Percentiles rank a stretch among this genome's conserved stretches.
Evolutionary conservation across 2,797 vertebrate species (phyloP).

Genomic region (Coregonus suidteri): DNA sequence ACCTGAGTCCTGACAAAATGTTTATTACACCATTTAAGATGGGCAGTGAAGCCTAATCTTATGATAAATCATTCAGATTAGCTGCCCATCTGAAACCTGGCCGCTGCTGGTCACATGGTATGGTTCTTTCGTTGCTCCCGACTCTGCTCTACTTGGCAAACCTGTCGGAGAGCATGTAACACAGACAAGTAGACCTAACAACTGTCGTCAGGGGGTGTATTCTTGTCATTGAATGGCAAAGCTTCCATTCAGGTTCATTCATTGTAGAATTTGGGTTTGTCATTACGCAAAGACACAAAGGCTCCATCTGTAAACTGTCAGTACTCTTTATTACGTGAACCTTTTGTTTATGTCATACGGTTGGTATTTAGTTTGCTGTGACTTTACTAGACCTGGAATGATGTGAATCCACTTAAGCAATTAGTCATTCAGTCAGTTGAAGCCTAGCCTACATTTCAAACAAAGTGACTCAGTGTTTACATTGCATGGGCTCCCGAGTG

Average conservation of each 20-base stretch:
- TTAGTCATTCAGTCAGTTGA: not conserved
- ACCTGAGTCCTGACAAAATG: not conserved
- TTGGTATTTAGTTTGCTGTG: not conserved
- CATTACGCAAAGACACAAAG: not conserved
- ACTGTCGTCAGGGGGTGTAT: constrained; percentile 31
- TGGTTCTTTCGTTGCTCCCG: constrained; percentile 31
- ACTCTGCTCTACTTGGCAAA: constrained; percentile 57
- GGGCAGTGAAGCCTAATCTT: not conserved
- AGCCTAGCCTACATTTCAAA: not conserved
- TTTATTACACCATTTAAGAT: not conserved
- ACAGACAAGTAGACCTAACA: constrained; percentile 39
- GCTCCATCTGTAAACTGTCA: not conserved
- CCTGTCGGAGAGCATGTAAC: constrained; percentile 64
- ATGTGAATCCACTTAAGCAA: not conserved
- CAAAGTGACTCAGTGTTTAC: not conserved
- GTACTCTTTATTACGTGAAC: not conserved
- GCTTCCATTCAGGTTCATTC: not conserved
- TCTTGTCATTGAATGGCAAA: constrained; percentile 9
- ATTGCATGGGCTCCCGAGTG: not conserved
- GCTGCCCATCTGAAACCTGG: constrained; percentile 12
- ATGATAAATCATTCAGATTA: not conserved
- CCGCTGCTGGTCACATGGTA: constrained; percentile 8
- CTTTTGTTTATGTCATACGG: not conserved
- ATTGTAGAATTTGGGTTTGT: not conserved
- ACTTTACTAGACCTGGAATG: not conserved